Conservation (phyloP, 2,888 invertebrate species). For the Catonia carolina region DNA sequence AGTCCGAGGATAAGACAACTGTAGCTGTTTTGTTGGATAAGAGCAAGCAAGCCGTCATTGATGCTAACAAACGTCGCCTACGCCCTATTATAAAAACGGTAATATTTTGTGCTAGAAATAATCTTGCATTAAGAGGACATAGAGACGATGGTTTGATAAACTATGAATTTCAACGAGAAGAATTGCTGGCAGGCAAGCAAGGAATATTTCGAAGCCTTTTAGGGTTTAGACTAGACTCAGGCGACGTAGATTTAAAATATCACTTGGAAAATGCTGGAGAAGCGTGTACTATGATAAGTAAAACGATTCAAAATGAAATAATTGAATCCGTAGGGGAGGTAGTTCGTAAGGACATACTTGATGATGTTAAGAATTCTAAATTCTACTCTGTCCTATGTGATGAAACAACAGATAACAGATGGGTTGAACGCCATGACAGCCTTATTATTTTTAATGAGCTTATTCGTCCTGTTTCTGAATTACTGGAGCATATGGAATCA, state of each 20-base stretch:
- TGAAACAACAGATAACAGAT: too few species aligned
- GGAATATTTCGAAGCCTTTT: constrained; percentile 19
- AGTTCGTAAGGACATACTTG: constrained; percentile 8
- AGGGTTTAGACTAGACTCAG: constrained; percentile 16
- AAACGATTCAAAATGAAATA: constrained; percentile 19
- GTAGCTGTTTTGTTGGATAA: constrained; percentile 12
- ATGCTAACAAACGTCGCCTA: constrained; percentile 14
- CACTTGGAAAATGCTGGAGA: constrained; percentile 9
- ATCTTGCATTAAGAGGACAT: constrained; percentile 17
- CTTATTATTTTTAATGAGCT: constrained; percentile 15
- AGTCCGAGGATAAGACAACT: constrained; percentile 11
- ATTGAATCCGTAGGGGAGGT: constrained; percentile 16
- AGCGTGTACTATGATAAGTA: constrained; percentile 17
- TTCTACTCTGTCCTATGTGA: too few species aligned
- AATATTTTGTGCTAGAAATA: too few species aligned
- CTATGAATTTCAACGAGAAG: constrained; percentile 12
- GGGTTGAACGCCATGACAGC: constrained; percentile 12
- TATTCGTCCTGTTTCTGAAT: constrained; percentile 2
- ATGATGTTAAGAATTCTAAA: constrained; percentile 13
- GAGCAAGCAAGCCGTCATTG: constrained; percentile 9
- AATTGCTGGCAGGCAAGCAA: constrained; percentile 13
- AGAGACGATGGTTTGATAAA: constrained; percentile 17
- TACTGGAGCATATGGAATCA: constrained; percentile 8
- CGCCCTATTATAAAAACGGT: constrained; percentile 8
- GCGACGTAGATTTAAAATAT: constrained; percentile 20